phyloP scores from a whole-genome alignment of 2,797 vertebrate species.

The Oophaga sylvatica region DNA sequence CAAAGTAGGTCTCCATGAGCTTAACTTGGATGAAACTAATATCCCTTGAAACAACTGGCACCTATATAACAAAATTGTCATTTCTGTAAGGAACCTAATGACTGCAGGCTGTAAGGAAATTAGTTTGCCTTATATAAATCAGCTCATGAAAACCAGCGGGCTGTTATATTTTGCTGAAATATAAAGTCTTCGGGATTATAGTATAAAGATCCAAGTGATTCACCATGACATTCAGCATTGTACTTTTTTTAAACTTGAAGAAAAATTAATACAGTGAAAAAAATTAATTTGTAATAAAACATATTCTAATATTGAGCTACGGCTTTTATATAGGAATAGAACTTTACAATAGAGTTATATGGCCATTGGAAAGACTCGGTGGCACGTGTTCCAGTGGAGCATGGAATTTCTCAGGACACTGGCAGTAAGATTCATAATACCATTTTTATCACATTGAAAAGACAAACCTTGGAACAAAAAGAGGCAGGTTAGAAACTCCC shows the following conservation, averaged over 20 bases:
- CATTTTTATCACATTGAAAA: too few species aligned
- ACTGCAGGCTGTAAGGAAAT: slow-evolving; percentile 13
- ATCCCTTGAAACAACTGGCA: slow-evolving; percentile 27
- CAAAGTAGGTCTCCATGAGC: background rate
- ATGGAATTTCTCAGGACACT: too few species aligned
- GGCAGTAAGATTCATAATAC: too few species aligned
- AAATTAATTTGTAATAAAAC: too few species aligned
- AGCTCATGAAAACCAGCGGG: background rate
- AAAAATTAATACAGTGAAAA: background rate
- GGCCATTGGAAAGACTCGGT: background rate
- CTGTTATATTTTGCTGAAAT: slow-evolving; percentile 39
- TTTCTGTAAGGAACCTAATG: slow-evolving; percentile 48
- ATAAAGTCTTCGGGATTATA: slow-evolving; percentile 23
- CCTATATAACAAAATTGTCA: background rate
- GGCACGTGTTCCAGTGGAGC: too few species aligned
- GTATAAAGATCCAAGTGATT: slow-evolving; percentile 20
- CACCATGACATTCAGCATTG: slow-evolving; percentile 23
- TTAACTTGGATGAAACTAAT: slow-evolving; percentile 57
- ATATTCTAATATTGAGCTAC: background rate
- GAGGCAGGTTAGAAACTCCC: too few species aligned
- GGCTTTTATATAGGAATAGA: background rate
- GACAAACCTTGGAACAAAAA: too few species aligned
- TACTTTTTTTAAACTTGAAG: background rate
- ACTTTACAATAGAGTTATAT: background rate
- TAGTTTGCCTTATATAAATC: slow-evolving; percentile 28